These are phyloP conservation scores for Meandrina meandrites DNA, from an alignment of 92 coral and sea anemone genomes.

Conservation along the genomic window DNA sequence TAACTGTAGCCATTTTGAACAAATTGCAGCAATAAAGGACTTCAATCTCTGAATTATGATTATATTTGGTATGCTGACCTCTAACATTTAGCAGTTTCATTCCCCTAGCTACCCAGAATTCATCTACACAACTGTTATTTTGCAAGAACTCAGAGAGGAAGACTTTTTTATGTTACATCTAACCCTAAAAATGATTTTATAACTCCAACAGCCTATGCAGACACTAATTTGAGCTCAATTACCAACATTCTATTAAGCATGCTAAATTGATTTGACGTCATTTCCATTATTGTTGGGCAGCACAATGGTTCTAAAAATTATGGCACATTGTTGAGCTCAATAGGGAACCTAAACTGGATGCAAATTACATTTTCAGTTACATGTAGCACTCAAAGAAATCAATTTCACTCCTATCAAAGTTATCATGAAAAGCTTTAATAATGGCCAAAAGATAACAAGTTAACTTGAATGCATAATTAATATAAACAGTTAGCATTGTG, in stretches of 20 bases:
- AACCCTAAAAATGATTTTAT: no score
- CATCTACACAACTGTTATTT: no score
- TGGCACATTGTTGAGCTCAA: background rate
- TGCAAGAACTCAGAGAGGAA: no score
- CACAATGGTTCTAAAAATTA: conserved; percentile 21
- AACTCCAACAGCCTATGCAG: no score
- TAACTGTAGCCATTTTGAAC: background rate
- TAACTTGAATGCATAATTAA: background rate
- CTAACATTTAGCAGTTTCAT: no score
- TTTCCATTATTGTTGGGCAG: background rate
- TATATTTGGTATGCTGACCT: no score
- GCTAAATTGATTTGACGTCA: background rate
- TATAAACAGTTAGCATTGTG: background rate
- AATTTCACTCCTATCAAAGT: background rate
- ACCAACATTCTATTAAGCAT: background rate
- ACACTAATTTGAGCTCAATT: no score
- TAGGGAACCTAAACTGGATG: background rate
- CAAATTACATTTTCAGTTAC: background rate
- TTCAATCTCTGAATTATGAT: no score
- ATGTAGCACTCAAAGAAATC: background rate
- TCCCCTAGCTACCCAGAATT: no score
- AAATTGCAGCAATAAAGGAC: background rate
- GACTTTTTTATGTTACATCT: no score
- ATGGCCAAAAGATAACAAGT: background rate
- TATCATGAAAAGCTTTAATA: background rate